A percentile compares a stretch with the other conserved stretches of the same genome.
These are phyloP conservation scores for Siderastrea radians DNA, from an alignment of 92 coral and sea anemone species.

Conservation along the genomic window DNA sequence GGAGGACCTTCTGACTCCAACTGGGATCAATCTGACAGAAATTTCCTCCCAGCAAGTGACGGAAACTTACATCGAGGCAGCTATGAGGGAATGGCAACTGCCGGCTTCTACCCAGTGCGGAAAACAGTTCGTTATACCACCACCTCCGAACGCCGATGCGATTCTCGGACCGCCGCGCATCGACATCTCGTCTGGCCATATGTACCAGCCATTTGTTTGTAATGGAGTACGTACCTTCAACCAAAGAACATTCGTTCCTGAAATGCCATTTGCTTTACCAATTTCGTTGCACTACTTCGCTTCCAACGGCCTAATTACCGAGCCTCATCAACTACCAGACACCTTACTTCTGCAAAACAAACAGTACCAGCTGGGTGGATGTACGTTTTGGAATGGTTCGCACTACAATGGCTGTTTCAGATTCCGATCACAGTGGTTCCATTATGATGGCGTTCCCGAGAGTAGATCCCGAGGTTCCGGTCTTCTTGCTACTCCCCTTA, in stretches of 20 bases:
- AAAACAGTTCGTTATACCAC: slow-evolving; percentile 3
- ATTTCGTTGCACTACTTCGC: too few species aligned
- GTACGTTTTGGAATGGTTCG: not conserved
- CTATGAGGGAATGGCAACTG: slow-evolving; percentile 34
- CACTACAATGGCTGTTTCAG: not conserved
- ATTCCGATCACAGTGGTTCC: too few species aligned
- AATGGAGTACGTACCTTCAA: slow-evolving; percentile 6
- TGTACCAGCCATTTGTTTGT: not conserved
- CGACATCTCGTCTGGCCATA: slow-evolving; percentile 1
- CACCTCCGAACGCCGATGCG: slow-evolving; percentile 31
- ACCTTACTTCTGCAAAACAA: too few species aligned
- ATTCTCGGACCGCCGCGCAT: slow-evolving; percentile 21
- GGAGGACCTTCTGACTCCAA: not conserved
- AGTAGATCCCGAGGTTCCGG: slow-evolving; percentile 11
- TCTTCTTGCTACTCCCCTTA: not conserved
- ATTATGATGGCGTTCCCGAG: slow-evolving; percentile 41
- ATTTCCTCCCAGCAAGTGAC: not conserved
- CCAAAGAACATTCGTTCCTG: too few species aligned
- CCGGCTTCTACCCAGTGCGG: not conserved
- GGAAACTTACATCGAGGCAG: slow-evolving; percentile 19
- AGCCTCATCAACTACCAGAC: too few species aligned
- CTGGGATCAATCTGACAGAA: slow-evolving; percentile 9
- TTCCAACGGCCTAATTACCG: too few species aligned
- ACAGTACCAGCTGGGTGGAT: too few species aligned
- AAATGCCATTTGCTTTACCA: too few species aligned